phyloP scores from a whole-genome alignment of 2,797 vertebrate species.

The Squalus acanthias region DNA sequence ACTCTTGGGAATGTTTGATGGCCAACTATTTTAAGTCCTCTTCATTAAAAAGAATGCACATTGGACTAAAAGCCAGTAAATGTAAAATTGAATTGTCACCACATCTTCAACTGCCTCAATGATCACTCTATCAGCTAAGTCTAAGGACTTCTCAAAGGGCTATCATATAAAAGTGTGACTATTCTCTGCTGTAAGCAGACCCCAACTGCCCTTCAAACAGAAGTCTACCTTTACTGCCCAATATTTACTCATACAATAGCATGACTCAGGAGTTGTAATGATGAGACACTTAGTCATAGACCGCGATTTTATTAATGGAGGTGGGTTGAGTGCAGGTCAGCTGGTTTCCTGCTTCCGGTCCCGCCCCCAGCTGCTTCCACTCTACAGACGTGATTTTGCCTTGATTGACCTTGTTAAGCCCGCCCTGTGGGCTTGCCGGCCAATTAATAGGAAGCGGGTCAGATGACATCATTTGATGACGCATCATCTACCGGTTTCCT shows the following conservation, averaged over 20 bases:
- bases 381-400: too few relatives aligned
- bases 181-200: too few relatives aligned
- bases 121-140: background rate
- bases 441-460: too few relatives aligned
- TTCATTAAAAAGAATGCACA: background rate
- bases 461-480: too few relatives aligned
- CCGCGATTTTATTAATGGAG: too few relatives aligned
- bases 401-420: too few relatives aligned
- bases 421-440: too few relatives aligned
- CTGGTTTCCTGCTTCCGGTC: too few relatives aligned
- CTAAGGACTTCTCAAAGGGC: background rate
- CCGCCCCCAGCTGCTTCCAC: too few relatives aligned
- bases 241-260: background rate
- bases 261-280: too few relatives aligned
- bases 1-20: background rate
- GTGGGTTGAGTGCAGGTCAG: too few relatives aligned
- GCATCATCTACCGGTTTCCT: too few relatives aligned
- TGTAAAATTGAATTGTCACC: background rate
- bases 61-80: background rate
- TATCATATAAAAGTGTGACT: background rate
- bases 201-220: background rate
- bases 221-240: background rate
- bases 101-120: background rate
- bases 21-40: background rate
- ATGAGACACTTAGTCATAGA: background rate